Percentiles rank a stretch among this genome's conserved stretches.
These are phyloP conservation scores for Eueremaeus valkanovi DNA, from an alignment of 2,888 invertebrate species.

Conservation along the genomic window DNA sequence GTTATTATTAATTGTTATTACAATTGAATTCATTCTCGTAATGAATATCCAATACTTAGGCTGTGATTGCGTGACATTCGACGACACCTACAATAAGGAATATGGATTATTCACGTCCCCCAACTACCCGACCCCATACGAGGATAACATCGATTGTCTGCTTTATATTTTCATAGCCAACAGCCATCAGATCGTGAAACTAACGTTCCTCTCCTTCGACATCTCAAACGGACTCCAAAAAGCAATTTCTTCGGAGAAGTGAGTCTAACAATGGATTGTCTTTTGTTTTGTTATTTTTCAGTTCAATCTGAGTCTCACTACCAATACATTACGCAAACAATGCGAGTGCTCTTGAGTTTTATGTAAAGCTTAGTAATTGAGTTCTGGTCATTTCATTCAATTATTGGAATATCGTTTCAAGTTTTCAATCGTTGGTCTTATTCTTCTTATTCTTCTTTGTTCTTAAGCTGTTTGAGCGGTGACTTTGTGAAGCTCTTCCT, in stretches of 20 bases:
- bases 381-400: background rate
- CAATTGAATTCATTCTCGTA: too few species aligned
- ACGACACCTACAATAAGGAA: slow-evolving; percentile 71
- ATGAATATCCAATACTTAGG: too few species aligned
- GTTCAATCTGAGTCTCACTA: background rate
- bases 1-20: too few species aligned
- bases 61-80: slow-evolving; percentile 76
- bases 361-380: background rate
- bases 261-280: slow-evolving; percentile 23
- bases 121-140: slow-evolving; percentile 73
- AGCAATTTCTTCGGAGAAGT: slow-evolving; percentile 7
- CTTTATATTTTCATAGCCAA: slow-evolving; percentile 77
- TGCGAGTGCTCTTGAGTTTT: background rate
- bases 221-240: slow-evolving; percentile 55
- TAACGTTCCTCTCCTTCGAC: slow-evolving; percentile 74
- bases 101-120: slow-evolving; percentile 77
- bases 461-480: slow-evolving; percentile 63
- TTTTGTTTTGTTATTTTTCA: background rate
- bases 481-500: slow-evolving; percentile 74
- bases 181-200: slow-evolving; percentile 73
- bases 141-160: slow-evolving; percentile 69
- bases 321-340: background rate
- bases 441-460: background rate
- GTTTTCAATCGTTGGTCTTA: background rate
- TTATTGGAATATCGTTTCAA: too few species aligned